phyloP scores from a whole-genome alignment of 92 coral and sea anemone genomes.

The Bergia puertoricense region DNA sequence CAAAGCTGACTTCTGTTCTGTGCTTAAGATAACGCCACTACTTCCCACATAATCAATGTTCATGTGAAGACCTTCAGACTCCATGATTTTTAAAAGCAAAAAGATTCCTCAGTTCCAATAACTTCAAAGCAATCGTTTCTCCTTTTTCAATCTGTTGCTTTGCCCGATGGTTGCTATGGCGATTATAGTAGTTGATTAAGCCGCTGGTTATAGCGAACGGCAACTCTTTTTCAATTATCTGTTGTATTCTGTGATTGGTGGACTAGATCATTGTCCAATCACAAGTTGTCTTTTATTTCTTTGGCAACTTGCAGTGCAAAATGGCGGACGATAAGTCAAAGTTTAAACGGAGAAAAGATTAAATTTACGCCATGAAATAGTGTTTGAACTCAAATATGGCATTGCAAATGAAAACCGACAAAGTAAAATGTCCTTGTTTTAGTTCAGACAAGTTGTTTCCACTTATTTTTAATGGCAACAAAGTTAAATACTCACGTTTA shows the following conservation, averaged over 20 bases:
- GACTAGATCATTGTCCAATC: slow-evolving; percentile 5
- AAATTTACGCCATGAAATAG: not conserved
- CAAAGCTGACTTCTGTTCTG: slow-evolving; percentile 98
- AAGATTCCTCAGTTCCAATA: slow-evolving; percentile 19
- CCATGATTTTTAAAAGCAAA: slow-evolving; percentile 64
- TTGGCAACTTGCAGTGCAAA: not conserved
- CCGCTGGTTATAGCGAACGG: slow-evolving; percentile 52
- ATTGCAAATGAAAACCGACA: not conserved
- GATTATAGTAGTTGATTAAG: slow-evolving; percentile 9
- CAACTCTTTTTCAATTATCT: not conserved
- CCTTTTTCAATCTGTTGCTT: slow-evolving; percentile 50
- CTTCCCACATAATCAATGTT: slow-evolving; percentile 95
- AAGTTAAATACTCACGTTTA: not conserved
- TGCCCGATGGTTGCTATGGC: slow-evolving; percentile 74
- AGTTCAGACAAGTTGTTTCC: slow-evolving; percentile 7
- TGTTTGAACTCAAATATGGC: not conserved
- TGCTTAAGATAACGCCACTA: slow-evolving; percentile 94
- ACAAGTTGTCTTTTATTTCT: not conserved
- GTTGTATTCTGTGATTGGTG: slow-evolving; percentile 31
- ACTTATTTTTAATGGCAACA: slow-evolving; percentile 24
- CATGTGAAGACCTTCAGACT: slow-evolving; percentile 95
- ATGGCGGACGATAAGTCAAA: slow-evolving; percentile 18
- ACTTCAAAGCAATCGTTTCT: slow-evolving; percentile 5
- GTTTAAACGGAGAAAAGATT: not conserved
- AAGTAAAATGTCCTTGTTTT: not conserved